phyloP scores from a whole-genome alignment of 2,113 vertebrate genomes.

The Eurystomus gularis region DNA sequence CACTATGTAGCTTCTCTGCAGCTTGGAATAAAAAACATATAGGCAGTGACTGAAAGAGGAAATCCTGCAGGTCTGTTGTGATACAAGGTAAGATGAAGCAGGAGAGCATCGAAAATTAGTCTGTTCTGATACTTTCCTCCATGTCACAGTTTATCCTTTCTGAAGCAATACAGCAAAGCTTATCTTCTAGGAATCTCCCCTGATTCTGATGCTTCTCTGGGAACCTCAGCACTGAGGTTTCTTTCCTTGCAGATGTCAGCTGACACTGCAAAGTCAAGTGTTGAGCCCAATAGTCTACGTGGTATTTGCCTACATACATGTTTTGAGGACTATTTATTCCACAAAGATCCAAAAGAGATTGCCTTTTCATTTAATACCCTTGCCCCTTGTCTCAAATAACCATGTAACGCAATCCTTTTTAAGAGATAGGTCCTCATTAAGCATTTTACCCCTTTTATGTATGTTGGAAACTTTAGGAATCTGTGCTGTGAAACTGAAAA shows the following conservation, averaged over 20 bases:
- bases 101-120: not conserved
- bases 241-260: not conserved
- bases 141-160: not conserved
- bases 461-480: not conserved
- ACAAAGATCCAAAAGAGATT: not conserved
- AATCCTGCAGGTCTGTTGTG: not conserved
- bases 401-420: not conserved
- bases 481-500: not conserved
- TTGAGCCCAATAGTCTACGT: not conserved
- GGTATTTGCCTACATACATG: not conserved
- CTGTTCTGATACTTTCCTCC: not conserved
- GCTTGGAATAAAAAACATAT: not conserved
- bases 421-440: not conserved
- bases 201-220: not conserved
- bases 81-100: not conserved
- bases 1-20: not conserved
- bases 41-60: not conserved
- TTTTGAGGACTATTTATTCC: not conserved
- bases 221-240: not conserved
- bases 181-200: not conserved
- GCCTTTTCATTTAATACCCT: not conserved
- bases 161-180: not conserved
- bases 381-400: not conserved
- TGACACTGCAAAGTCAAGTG: not conserved
- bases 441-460: not conserved